Base-by-base conservation (phyloP, 2,888 invertebrate species). In the Torymus tubicola region DNA sequence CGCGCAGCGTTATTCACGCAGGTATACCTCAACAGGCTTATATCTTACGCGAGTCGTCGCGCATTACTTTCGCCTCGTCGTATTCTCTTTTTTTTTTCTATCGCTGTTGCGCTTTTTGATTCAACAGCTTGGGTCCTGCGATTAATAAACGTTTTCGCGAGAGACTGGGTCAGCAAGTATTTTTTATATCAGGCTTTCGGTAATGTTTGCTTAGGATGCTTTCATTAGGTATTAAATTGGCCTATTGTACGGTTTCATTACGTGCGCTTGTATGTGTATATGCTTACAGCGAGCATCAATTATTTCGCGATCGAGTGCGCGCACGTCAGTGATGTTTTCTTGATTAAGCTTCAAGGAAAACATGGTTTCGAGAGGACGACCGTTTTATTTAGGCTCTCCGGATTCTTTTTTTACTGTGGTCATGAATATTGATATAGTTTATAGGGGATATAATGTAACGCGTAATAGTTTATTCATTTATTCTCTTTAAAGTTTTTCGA, bases 151-250 rank as follows among this genome's bases (percentile, higher is more conserved):
- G 42, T 42, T 42, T 42, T 42, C 42, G 42, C 42, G 42, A 42
- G 8, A 42, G 42, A 21, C 21, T 42, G 8, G 42, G 42, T 42
- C 42, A 8, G 42, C 42, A 8, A 42, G 42, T 42, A 42, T 42
- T 42, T 42, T 42, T 42, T 42, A 8, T 42, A 42, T 42, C 42
- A 8, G 42, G 61, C 21, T 3, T 31, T 31, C 31, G 31, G 31
- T 61, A 21, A 21, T 81, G 74, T 81, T 81, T 81, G 60, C 65
- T 81, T 87, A 85, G 83, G 86, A 72, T 82, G 82, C 81, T 85
- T 83, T 83, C 71, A 75, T 84, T 81, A 71, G 79, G 83, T 77
- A 72, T 81, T 85, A 82, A 80, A 68, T 79, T 61, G 80, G 82
- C 82, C 82, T 83, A 83, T 84, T 81, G 73, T 81, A 8, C 42